phyloP scores from a whole-genome alignment of 2,888 invertebrate species.

The Drosophila nr. medialis region DNA sequence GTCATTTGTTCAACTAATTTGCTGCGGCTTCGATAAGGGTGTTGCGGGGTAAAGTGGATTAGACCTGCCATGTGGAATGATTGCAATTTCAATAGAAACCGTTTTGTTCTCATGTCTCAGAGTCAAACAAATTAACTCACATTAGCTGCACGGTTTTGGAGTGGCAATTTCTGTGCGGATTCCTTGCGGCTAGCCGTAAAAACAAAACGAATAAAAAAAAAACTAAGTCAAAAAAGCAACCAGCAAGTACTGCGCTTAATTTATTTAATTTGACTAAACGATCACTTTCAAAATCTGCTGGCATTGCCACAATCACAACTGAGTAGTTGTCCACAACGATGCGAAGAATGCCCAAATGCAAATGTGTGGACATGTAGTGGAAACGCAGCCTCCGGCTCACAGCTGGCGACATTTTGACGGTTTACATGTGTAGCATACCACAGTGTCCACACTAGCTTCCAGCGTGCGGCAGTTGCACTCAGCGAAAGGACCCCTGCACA shows the following conservation, averaged over 20 bases:
- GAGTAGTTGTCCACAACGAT: conserved; percentile 41
- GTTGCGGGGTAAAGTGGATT: background rate
- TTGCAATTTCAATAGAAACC: conserved; percentile 53
- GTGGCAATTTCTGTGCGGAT: conserved; percentile 14
- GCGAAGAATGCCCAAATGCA: conserved; percentile 57
- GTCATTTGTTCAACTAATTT: conserved; percentile 83
- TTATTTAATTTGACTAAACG: conserved; percentile 65
- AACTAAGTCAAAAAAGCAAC: conserved; percentile 11
- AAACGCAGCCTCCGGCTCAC: conserved; percentile 16
- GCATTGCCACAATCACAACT: conserved; percentile 24
- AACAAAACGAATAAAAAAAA: background rate
- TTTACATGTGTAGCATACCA: conserved; percentile 63
- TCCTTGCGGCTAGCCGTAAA: conserved; percentile 47
- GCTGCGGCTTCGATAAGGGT: conserved; percentile 47
- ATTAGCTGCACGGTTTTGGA: conserved; percentile 45
- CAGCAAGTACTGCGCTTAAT: conserved; percentile 47
- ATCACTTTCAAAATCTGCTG: conserved; percentile 59
- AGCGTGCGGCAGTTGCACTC: conserved; percentile 5
- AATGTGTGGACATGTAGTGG: conserved; percentile 30
- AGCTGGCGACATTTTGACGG: conserved; percentile 56
- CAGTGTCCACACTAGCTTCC: conserved; percentile 4
- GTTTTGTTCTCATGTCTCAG: conserved; percentile 39
- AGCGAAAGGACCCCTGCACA: background rate
- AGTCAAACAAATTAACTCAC: conserved; percentile 66
- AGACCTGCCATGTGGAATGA: conserved; percentile 34